Conservation (phyloP, 2,888 invertebrate genomes). For the Macroteleia sp. region DNA sequence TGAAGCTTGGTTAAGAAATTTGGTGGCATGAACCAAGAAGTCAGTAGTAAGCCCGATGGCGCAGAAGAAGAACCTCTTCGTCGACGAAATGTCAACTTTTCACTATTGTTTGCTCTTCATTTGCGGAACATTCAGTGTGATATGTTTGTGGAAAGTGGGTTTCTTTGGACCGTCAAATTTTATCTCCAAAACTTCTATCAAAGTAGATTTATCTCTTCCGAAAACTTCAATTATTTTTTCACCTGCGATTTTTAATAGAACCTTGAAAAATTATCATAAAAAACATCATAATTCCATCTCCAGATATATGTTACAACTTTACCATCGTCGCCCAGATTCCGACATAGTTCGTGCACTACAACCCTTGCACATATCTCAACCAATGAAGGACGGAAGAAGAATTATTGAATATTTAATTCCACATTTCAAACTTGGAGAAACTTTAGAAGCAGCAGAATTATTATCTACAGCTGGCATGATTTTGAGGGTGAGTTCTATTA, state of each 20-base stretch:
- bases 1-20: slow-evolving; percentile 68
- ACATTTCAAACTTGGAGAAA: slow-evolving; percentile 69
- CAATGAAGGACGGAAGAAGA: slow-evolving; percentile 70
- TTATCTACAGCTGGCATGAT: slow-evolving; percentile 75
- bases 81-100: slow-evolving; percentile 32
- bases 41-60: slow-evolving; percentile 47
- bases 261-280: slow-evolving; percentile 58
- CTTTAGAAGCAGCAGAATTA: slow-evolving; percentile 75
- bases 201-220: slow-evolving; percentile 76
- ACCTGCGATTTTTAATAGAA: slow-evolving; percentile 66
- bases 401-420: slow-evolving; percentile 77
- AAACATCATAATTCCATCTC: slow-evolving; percentile 72
- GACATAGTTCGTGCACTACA: slow-evolving; percentile 77
- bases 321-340: slow-evolving; percentile 76
- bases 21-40: slow-evolving; percentile 30
- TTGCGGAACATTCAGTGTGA: slow-evolving; percentile 66
- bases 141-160: slow-evolving; percentile 75
- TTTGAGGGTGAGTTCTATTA: slow-evolving; percentile 71
- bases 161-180: slow-evolving; percentile 66
- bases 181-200: slow-evolving; percentile 76
- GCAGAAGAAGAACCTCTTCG: slow-evolving; percentile 24
- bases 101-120: slow-evolving; percentile 72
- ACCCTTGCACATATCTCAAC: slow-evolving; percentile 73
- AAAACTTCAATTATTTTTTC: slow-evolving; percentile 66
- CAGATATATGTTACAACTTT: slow-evolving; percentile 78